Evolutionary conservation across 2,797 vertebrate species (phyloP), one percentile per base, ranked within the genome.

Genomic region (Gorsachius magnificus): DNA sequence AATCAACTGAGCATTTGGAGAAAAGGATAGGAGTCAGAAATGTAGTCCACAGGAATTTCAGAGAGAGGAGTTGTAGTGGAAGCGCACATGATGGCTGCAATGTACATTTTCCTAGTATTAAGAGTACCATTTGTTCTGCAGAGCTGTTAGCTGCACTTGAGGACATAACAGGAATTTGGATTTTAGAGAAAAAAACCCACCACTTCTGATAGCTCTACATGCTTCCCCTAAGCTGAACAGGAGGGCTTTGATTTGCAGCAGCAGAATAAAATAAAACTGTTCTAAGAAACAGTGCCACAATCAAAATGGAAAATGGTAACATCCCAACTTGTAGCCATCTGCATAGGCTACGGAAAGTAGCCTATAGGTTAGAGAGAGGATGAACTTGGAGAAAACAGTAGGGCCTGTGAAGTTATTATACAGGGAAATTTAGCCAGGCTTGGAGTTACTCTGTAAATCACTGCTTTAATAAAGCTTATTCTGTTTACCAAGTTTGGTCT

Each of bases 401-500:
- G 60, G 33, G n/a, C 36, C 50, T 66, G 45, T 92, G 87, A 89
- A 95, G 57, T 80, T 61, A 45, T 38, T 53, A 28, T 12, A 48
- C 18, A 65, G 69, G 38, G 61, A 85, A 48, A 56, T 81, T 58
- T 16, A 93, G 68, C 61, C 66, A 56, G 22, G 28, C 46, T 94
- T 87, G 51, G n/a, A 48, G 3, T 51, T 60, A n/a, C 45, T 86
- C 82, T 92, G 76, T 36, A 94, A 93, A 75, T 79, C 6, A 65
- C 46, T 72, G 64, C 35, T 92, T 94, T 86, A 88, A 75, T 82
- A 85, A 65, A 89, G 38, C 20, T 80, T 82, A 61, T 71, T 85
- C 58, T 90, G 65, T 87, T 96, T 91, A 93, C 53, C 11, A 83
- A 90, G 38, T 86, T 41, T 81, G 51, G 58, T 75, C 45, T 91